Base-by-base conservation (phyloP, 23 tunicate genomes). In the Pegea sp. region DNA sequence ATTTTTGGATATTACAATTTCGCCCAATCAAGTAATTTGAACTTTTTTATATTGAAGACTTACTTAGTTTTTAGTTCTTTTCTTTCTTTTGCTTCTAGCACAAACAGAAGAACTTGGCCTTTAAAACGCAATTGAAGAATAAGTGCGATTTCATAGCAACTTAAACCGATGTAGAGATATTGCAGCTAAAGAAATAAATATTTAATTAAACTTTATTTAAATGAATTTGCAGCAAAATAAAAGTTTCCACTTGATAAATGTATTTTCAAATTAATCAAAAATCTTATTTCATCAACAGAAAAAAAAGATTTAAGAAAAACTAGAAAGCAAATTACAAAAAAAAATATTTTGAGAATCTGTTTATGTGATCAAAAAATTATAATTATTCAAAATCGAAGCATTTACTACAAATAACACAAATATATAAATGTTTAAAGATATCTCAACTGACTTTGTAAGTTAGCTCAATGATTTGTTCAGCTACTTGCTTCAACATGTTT, bases 401-500 rank as follows among this genome's bases (percentile, higher is more conserved):
- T 51, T 11, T 51, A 13, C 22, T 51, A 11, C 19, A 11, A 51
- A 51, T 7, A 16, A 51, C 16, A 11, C 46, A 11, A 8, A 38
- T 38, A 11, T 8, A 38, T 16, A 8, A 8, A 8, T 38, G 11
- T 8, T 8, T 8, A 8, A 38, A 38, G 16, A 38, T 16, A 38
- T 38, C 16, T 38, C 13, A 50, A 6, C 57, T 31, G 26, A 74
- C 84, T 59, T 84, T 84, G 19, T 61, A 60, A 28, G 84, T 68
- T 18, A 84, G 80, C 53, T 67, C 64, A 24, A 75, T 65, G 34
- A 84, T 84, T 33, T 63, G 75, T 2, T 21, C 52, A 0, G 84
- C 95, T 23, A 76, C 95, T 6, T 76, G 86, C 50, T 70, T 67
- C n/a, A n/a, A n/a, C n/a, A n/a, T n/a, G n/a, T n/a, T n/a, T n/a